Base-by-base conservation (phyloP, 2,797 vertebrate species). In the Crypturellus tataupa region DNA sequence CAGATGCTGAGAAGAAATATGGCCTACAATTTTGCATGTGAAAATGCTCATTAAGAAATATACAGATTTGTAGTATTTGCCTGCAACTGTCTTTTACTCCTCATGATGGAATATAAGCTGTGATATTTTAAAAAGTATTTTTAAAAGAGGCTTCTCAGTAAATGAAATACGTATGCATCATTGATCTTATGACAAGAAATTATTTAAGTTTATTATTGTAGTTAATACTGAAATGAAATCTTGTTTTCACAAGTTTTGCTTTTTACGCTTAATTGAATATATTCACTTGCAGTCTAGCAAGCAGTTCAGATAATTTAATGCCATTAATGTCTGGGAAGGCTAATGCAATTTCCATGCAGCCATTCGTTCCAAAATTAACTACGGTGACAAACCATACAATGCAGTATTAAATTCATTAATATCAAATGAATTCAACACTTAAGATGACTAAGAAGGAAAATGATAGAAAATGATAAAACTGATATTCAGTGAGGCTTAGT, bases 211-310 rank as follows among this genome's bases (percentile, higher is more conserved):
- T 82, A 75, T 93, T 89, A 71, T 37, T 79, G 51, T 79, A 82
- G 85, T 73, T 88, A 90, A 88, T 63, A 69, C 25, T 70, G 51
- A 85, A 75, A 79, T 87, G 11, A 87, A 80, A 77, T 94, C 27
- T 55, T 51, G 14, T 82, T 89, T 88, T 82, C 23, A 42, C 15
- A 20, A 4, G 35, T 85, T 75, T 79, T 82, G 24, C 13, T 78
- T 67, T 88, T 84, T 68, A 49, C 18, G 47, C 37, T 69, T 87
- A 60, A 85, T 39, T 64, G 51, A 79, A 27, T 75, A 63, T 56
- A 56, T 56, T 56, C 40, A 67, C 81, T 68, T 82, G 37, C 62
- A 70, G 53, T 37, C 58, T 25, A 47, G 39, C 84, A 53, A 56
- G 68, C 70, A 65, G 59, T 62, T 16, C 24, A 37, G 46, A 17